Percentiles rank a stretch among this genome's conserved stretches.
These are phyloP conservation scores for Tetramorium alpestre DNA, from an alignment of 1,140 invertebrate genomes.

Conservation along the genomic window DNA sequence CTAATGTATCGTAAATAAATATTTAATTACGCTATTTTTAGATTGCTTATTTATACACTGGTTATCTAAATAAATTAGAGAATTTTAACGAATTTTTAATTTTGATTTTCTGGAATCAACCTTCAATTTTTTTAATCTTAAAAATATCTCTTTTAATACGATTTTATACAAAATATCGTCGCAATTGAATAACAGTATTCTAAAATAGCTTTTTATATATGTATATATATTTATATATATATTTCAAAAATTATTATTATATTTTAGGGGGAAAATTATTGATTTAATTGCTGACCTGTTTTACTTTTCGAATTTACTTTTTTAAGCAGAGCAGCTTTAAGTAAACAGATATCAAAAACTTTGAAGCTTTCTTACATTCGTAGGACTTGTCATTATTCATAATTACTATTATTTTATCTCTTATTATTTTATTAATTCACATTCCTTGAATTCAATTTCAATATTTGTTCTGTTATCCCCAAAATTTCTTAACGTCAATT, in stretches of 20 bases:
- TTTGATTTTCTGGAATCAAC: background rate
- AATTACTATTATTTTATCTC: background rate
- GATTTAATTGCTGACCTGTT: background rate
- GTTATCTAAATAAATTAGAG: background rate
- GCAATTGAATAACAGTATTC: background rate
- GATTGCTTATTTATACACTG: background rate
- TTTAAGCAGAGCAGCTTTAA: background rate
- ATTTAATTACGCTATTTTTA: background rate
- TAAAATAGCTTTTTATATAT: background rate
- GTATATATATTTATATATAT: background rate
- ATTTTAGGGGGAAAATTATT: background rate
- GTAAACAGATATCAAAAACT: background rate
- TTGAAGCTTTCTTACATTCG: background rate
- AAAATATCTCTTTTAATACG: background rate
- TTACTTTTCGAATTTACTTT: background rate
- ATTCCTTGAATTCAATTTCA: background rate
- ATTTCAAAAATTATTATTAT: background rate
- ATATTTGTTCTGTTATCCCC: background rate
- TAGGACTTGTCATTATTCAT: background rate
- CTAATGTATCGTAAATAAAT: background rate
- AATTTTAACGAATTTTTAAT: background rate
- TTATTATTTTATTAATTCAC: background rate
- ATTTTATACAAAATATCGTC: background rate
- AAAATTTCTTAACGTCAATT: background rate
- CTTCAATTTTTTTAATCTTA: background rate